Evolutionary conservation across 2,797 vertebrate genomes (phyloP).

Genomic region (Chelmon rostratus): DNA sequence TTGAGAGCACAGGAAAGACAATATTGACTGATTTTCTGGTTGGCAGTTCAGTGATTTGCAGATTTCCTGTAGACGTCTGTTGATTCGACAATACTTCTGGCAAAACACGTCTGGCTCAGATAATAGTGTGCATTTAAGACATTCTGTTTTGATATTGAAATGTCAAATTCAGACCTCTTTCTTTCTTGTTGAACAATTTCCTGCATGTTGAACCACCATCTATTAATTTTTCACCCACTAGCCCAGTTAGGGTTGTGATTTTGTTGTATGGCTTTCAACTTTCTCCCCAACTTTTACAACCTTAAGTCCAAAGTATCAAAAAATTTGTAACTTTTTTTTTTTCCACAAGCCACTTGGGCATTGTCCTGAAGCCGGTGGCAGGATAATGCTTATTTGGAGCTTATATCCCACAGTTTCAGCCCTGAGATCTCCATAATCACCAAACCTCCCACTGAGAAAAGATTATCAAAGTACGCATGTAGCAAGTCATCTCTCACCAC

Average conservation of each 20-base stretch:
- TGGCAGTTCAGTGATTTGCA: conserved; percentile 53
- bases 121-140: conserved; percentile 12
- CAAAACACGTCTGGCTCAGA: conserved; percentile 35
- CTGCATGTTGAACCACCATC: conserved; percentile 1
- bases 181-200: not conserved
- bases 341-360: conserved; percentile 31
- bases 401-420: conserved; percentile 74
- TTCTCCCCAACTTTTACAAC: conserved; percentile 17
- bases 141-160: conserved; percentile 38
- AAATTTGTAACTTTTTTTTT: conserved; percentile 15
- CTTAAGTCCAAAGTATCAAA: conserved; percentile 4
- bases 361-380: conserved; percentile 49
- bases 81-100: conserved; percentile 58
- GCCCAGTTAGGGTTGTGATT: not conserved
- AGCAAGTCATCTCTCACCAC: conserved; percentile 80
- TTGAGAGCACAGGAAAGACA: conserved; percentile 58
- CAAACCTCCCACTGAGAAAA: conserved; percentile 81
- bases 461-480: conserved; percentile 84
- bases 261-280: not conserved
- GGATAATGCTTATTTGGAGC: conserved; percentile 66
- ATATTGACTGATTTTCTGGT: conserved; percentile 71
- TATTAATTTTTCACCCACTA: not conserved
- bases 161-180: conserved; percentile 27
- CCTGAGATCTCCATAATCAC: conserved; percentile 84
- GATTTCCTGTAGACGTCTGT: conserved; percentile 54